Conservation (phyloP, 2,113 vertebrate species). For the Paradoxurus hermaphroditus region DNA sequence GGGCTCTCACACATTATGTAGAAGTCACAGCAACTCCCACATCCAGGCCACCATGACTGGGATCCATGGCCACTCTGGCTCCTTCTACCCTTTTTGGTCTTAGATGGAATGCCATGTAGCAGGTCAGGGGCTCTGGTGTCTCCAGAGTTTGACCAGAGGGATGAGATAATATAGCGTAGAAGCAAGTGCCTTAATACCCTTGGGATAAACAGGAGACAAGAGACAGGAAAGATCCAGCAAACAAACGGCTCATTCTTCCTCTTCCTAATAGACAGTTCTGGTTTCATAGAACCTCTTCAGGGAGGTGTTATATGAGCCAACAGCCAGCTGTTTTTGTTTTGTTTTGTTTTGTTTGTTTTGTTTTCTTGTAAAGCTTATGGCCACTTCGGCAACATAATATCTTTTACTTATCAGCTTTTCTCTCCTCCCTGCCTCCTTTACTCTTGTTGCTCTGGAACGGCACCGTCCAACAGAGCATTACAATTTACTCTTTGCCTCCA, state of each 20-base stretch:
- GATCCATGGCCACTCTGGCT: neutral
- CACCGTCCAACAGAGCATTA: neutral
- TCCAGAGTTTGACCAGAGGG: neutral
- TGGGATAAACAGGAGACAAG: neutral
- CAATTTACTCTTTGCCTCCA: neutral
- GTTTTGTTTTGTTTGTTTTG: too few species aligned
- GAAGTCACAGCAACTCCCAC: neutral
- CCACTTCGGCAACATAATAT: neutral
- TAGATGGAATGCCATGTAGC: neutral
- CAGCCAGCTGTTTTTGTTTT: neutral
- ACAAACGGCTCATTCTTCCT: neutral
- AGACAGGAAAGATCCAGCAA: neutral
- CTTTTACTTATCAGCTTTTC: neutral
- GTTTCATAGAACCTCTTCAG: neutral
- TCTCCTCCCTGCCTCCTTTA: neutral
- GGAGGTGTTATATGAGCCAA: neutral
- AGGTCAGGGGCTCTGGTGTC: neutral
- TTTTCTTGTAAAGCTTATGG: neutral
- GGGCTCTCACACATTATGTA: too few species aligned
- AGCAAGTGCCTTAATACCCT: neutral
- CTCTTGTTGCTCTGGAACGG: neutral
- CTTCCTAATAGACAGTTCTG: neutral
- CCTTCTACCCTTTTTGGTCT: neutral
- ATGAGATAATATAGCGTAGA: neutral
- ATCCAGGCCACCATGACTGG: neutral